phyloP scores from a whole-genome alignment of 2,797 vertebrate species.

The Molossus alvarezi region DNA sequence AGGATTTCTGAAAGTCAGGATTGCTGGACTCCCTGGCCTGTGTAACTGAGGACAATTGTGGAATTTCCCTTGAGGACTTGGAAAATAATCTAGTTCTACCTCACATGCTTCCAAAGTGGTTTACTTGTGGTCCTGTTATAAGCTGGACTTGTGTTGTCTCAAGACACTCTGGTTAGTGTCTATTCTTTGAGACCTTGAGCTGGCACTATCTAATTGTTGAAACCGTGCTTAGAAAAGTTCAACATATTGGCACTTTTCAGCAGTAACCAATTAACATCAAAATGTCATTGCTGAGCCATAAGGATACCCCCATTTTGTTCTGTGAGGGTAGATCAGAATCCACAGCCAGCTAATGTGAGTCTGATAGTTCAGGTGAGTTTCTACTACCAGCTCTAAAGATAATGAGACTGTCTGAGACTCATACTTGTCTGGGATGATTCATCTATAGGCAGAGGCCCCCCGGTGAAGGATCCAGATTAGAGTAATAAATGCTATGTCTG shows the following conservation, averaged over 20 bases:
- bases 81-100: neutral
- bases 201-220: constrained; percentile 22
- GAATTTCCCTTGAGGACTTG: constrained; percentile 5
- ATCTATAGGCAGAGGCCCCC: constrained; percentile 12
- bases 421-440: constrained; percentile 65
- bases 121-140: neutral
- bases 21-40: neutral
- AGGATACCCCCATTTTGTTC: constrained; percentile 23
- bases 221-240: neutral
- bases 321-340: neutral
- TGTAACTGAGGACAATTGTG: neutral
- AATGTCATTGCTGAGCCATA: neutral
- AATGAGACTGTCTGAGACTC: constrained; percentile 34
- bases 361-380: constrained; percentile 35
- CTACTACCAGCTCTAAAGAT: constrained; percentile 55
- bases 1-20: neutral
- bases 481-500: constrained; percentile 47
- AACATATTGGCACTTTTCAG: neutral
- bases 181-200: neutral
- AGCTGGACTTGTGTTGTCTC: neutral
- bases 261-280: neutral
- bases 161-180: neutral
- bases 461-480: constrained; percentile 42
- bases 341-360: neutral
- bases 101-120: neutral